Percentiles rank a stretch among this genome's conserved stretches.
Evolutionary conservation across 2,888 invertebrate species (phyloP).

Genomic region (Drosophila leonis): DNA sequence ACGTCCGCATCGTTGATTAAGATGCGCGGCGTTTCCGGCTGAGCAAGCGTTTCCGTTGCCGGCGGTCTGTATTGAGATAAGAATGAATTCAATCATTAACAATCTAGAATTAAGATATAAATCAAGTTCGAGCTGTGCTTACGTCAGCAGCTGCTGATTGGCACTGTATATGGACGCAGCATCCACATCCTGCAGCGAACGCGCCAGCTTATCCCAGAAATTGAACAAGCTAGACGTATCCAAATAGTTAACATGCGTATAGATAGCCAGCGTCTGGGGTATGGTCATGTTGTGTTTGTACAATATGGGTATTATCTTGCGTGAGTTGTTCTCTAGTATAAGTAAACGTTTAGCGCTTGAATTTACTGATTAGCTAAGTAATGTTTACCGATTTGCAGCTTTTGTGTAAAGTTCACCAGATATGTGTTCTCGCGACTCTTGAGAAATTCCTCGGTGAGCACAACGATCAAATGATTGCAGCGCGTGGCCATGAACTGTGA

Average conservation of each 20-base stretch:
- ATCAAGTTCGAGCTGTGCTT: slow-evolving; percentile 16
- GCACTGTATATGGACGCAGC: slow-evolving; percentile 38
- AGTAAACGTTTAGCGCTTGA: neutral
- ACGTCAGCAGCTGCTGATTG: slow-evolving; percentile 45
- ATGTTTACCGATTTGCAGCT: slow-evolving; percentile 90
- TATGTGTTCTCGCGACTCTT: slow-evolving; percentile 91
- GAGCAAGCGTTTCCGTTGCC: slow-evolving; percentile 15
- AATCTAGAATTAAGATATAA: too few relatives aligned
- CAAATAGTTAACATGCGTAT: slow-evolving; percentile 88
- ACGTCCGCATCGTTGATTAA: slow-evolving; percentile 61
- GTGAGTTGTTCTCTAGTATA: slow-evolving; percentile 86
- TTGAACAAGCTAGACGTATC: slow-evolving; percentile 87
- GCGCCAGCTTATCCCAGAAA: slow-evolving; percentile 90
- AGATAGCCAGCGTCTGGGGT: slow-evolving; percentile 89
- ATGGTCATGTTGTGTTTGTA: slow-evolving; percentile 88
- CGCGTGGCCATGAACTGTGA: slow-evolving; percentile 91
- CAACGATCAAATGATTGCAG: slow-evolving; percentile 92
- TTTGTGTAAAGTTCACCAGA: slow-evolving; percentile 92
- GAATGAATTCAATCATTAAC: neutral
- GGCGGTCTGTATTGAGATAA: slow-evolving; percentile 19
- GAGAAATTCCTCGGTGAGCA: slow-evolving; percentile 92
- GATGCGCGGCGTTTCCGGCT: slow-evolving; percentile 59
- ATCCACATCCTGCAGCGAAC: slow-evolving; percentile 85
- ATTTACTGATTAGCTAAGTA: neutral
- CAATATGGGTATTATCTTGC: slow-evolving; percentile 91